phyloP scores from a whole-genome alignment of 2,113 vertebrate species.

The Amia ocellicauda region DNA sequence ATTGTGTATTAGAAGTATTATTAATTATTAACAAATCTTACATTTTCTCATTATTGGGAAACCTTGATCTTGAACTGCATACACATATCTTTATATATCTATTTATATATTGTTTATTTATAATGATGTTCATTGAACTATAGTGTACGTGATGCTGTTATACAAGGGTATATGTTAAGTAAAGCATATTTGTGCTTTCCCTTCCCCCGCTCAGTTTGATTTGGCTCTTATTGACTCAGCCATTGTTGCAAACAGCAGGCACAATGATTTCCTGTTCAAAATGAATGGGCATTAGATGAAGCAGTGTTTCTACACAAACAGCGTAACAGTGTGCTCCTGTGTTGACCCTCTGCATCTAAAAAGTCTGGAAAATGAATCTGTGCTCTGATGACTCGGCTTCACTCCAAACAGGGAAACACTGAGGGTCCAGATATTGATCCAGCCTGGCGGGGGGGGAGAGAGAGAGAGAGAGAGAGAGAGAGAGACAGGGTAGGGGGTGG shows the following conservation, averaged over 20 bases:
- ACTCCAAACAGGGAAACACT: not conserved
- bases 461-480: too few species aligned
- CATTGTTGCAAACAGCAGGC: slow-evolving; percentile 39
- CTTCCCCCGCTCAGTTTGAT: slow-evolving; percentile 15
- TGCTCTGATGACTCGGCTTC: not conserved
- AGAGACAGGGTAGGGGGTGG: not conserved
- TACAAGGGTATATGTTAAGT: not conserved
- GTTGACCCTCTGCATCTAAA: not conserved
- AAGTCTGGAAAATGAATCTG: not conserved
- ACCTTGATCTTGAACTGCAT: too few species aligned
- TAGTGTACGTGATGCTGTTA: slow-evolving; percentile 22
- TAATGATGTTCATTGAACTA: too few species aligned
- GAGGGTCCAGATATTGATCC: not conserved
- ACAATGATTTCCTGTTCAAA: slow-evolving; percentile 36
- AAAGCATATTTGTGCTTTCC: not conserved
- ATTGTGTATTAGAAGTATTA: too few species aligned
- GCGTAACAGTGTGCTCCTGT: not conserved
- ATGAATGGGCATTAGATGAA: not conserved
- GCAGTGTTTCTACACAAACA: not conserved
- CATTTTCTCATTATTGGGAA: too few species aligned
- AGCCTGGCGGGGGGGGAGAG: not conserved
- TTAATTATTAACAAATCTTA: too few species aligned
- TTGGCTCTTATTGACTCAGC: slow-evolving; percentile 45
- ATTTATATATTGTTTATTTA: too few species aligned
- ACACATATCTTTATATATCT: too few species aligned